Evolutionary conservation across 23 tunicate genomes (phyloP), one percentile per base, ranked within the genome.

Genomic region (Styela clava): DNA sequence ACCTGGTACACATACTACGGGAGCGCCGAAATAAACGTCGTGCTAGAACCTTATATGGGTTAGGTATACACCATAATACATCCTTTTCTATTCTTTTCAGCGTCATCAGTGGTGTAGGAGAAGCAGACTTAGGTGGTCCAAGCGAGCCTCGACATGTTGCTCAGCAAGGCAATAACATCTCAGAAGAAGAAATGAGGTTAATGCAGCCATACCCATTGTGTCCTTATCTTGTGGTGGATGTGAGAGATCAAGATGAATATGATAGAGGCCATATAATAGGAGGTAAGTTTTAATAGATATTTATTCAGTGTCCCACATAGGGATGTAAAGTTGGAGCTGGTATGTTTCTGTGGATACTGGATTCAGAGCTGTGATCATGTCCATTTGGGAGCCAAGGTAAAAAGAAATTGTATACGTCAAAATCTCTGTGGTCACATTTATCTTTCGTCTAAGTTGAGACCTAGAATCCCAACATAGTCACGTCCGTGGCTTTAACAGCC

Each of bases 31-130:
- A n/a, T n/a, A n/a, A n/a, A n/a, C n/a, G n/a, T n/a, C n/a, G n/a
- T n/a, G n/a, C n/a, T n/a, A n/a, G n/a, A n/a, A n/a, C n/a, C n/a
- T n/a, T n/a, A n/a, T n/a, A n/a, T n/a, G n/a, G n/a, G n/a, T n/a
- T n/a, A n/a, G n/a, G n/a, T n/a, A n/a, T n/a, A n/a, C n/a, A n/a
- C n/a, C n/a, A 44, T 44, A 44, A 44, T 44, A 44, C 12, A 44
- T 65, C 70, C 29, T 24, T 27, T 24, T 18, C 7, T 16, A 37
- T 33, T 26, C 16, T n/a, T 83, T 83, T 35, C 86, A 90, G 95
- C 63, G 99, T 95, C 0, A 95, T 95, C 34, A 79, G 88, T 16
- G 99, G 99, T 19, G 78, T 89, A 30, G 99, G 99, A 3, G 99
- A 95, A 64, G 86, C 89, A 21, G 95, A 89, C 79, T 19, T 89